Percentiles rank a stretch among this genome's conserved stretches.
phyloP scores from a whole-genome alignment of 2,888 invertebrate genomes.

The Trissolcus japonicus region DNA sequence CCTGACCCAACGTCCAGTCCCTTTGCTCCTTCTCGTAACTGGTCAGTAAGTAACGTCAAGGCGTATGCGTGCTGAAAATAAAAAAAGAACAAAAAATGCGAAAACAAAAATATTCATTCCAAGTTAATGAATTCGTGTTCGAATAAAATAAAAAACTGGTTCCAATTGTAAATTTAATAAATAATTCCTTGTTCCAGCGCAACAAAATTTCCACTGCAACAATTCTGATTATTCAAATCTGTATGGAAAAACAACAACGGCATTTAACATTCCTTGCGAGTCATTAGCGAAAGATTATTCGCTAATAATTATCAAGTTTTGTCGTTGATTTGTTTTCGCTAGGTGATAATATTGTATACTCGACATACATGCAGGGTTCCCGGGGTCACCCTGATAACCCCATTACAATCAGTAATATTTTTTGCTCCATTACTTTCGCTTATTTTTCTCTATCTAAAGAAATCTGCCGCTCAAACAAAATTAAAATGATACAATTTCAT shows the following conservation, averaged over 20 bases:
- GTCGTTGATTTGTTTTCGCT: constrained; percentile 22
- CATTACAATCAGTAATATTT: constrained; percentile 46
- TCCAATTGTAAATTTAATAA: no score
- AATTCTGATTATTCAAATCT: no score
- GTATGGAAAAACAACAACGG: no score
- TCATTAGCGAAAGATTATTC: no score
- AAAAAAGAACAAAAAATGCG: no score
- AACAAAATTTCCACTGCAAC: no score
- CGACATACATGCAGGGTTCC: constrained; percentile 51
- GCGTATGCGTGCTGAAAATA: constrained; percentile 91
- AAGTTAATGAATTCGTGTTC: not conserved
- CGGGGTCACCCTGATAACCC: constrained; percentile 61
- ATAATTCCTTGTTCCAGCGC: no score
- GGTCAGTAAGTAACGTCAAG: constrained; percentile 87
- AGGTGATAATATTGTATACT: constrained; percentile 42
- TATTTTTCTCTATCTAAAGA: not conserved
- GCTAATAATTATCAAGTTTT: constrained; percentile 3
- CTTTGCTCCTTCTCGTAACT: constrained; percentile 79
- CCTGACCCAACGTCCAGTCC: constrained; percentile 80
- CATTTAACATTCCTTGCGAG: no score
- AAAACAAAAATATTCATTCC: no score
- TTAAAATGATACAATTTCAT: not conserved
- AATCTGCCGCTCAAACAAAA: constrained; percentile 1
- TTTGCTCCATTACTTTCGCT: not conserved
- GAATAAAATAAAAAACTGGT: no score